Conservation (phyloP, 2,113 vertebrate species). For the Boleophthalmus pectinirostris region DNA sequence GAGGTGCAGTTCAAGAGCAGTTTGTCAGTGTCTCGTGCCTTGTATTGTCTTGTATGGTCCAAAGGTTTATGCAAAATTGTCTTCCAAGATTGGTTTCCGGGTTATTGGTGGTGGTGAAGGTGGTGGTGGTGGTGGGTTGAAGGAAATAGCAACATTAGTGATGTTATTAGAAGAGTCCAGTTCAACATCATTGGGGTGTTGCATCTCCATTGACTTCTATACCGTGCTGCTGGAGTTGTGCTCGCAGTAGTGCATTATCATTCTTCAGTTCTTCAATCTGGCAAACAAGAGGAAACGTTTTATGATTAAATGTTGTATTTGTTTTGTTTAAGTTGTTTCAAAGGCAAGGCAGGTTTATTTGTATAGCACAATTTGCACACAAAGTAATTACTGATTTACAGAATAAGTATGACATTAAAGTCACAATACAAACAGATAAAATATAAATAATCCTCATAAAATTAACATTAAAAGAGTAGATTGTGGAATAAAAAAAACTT, state of each 20-base stretch:
- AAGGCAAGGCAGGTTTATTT: too few relatives aligned
- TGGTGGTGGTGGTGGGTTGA: constrained; percentile 21
- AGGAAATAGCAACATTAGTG: constrained; percentile 31
- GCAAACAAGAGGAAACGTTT: not conserved
- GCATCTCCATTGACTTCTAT: constrained; percentile 84
- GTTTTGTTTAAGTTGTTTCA: too few relatives aligned
- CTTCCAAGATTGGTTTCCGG: constrained; percentile 23
- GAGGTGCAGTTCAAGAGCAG: constrained; percentile 18
- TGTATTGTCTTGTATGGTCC: constrained; percentile 11
- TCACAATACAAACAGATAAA: too few relatives aligned
- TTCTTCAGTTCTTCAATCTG: constrained; percentile 91
- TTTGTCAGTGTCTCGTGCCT: constrained; percentile 42
- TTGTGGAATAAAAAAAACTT: too few relatives aligned
- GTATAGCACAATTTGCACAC: too few relatives aligned
- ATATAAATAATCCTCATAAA: too few relatives aligned
- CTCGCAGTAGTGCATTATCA: constrained; percentile 87
- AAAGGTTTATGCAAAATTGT: constrained; percentile 30
- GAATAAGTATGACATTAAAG: too few relatives aligned
- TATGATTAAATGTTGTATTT: too few relatives aligned
- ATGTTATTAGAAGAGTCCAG: constrained; percentile 16
- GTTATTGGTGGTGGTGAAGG: not conserved
- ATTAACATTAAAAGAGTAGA: too few relatives aligned
- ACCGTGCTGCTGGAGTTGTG: constrained; percentile 90
- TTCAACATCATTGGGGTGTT: constrained; percentile 77
- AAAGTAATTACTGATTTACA: too few relatives aligned